Evolutionary conservation across 1,140 invertebrate species (phyloP).

Genomic region (Olivierus martensii): DNA sequence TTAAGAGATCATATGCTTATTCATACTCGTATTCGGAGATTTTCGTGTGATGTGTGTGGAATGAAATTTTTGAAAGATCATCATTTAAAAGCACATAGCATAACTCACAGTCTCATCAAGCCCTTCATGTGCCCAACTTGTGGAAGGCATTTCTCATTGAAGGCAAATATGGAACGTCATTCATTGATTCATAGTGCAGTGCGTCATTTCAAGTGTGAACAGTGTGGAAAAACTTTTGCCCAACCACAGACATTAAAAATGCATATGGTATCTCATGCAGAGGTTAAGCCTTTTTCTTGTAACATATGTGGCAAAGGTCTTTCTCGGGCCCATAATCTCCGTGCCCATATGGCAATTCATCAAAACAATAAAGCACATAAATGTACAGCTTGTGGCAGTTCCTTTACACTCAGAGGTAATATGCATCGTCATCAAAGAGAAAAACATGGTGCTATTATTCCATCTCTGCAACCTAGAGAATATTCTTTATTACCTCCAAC

Average conservation of each 20-base stretch:
- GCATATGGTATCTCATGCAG: constrained; percentile 33
- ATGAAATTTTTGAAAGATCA: constrained; percentile 20
- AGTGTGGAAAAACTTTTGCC: constrained; percentile 44
- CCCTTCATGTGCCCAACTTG: constrained; percentile 26
- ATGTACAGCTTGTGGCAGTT: constrained; percentile 26
- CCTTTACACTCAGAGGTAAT: constrained; percentile 38
- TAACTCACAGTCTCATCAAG: constrained; percentile 17
- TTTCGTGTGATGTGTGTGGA: constrained; percentile 16
- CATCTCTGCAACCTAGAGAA: constrained; percentile 10
- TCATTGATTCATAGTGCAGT: constrained; percentile 42
- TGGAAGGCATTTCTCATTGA: constrained; percentile 24
- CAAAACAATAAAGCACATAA: constrained; percentile 24
- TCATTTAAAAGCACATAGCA: constrained; percentile 18
- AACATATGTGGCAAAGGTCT: constrained; percentile 30
- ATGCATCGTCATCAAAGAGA: constrained; percentile 27
- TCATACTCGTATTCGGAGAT: constrained; percentile 17
- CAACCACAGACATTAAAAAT: constrained; percentile 41
- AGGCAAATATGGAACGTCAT: constrained; percentile 30
- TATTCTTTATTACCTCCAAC: constrained; percentile 6
- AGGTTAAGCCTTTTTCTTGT: constrained; percentile 34
- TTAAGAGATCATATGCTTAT: constrained; percentile 16
- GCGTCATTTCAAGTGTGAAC: constrained; percentile 30
- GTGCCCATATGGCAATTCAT: constrained; percentile 25
- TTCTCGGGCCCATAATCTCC: constrained; percentile 23
- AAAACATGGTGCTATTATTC: constrained; percentile 20